Evolutionary conservation across 2,797 vertebrate genomes (phyloP), one percentile per base, ranked within the genome.

Genomic region (Alca torda): DNA sequence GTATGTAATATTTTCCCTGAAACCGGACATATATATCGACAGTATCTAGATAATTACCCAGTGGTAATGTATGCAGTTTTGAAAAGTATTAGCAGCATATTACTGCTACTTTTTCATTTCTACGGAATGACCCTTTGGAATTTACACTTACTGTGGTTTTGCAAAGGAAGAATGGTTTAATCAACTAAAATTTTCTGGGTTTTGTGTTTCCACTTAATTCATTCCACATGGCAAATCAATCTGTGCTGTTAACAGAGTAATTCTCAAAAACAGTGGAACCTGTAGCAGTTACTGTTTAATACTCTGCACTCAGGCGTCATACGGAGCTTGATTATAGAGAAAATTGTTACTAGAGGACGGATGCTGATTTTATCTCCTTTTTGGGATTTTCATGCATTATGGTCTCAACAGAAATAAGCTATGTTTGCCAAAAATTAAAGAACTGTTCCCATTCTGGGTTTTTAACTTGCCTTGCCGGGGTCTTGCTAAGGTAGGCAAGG

Each of bases 91-190:
- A 77, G 48, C 54, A 87, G 46, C 24, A 23, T 25, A 43, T 56
- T 72, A 37, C 28, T 88, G 41, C 37, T 91, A 13, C 54, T 79
- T 81, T 39, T 67, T 46, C 54, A 67, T 7, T 53, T 88, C 35
- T n/a, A 0, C 39, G 69, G 73, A 87, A 73, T 61, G 88, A 46
- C 39, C 23, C 45, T 30, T 11, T 7, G 56, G 80, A 86, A 80
- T 96, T 89, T 94, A 67, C 16, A 87, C 78, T 86, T 64, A 63
- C 51, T 93, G 89, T 37, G 19, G 12, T 76, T 94, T 90, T 87
- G 11, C 41, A 76, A 31, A 91, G 77, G 43, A 90, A 84, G 51
- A 93, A 83, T 45, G 50, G 18, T 82, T 79, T 90, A 65, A 78
- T 70, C 77, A 76, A 77, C 39, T 56, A 59, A 81, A 86, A 87